Percentiles rank a stretch among this genome's conserved stretches.
phyloP scores from a whole-genome alignment of 1,140 invertebrate genomes.

The Ladona fulva region DNA sequence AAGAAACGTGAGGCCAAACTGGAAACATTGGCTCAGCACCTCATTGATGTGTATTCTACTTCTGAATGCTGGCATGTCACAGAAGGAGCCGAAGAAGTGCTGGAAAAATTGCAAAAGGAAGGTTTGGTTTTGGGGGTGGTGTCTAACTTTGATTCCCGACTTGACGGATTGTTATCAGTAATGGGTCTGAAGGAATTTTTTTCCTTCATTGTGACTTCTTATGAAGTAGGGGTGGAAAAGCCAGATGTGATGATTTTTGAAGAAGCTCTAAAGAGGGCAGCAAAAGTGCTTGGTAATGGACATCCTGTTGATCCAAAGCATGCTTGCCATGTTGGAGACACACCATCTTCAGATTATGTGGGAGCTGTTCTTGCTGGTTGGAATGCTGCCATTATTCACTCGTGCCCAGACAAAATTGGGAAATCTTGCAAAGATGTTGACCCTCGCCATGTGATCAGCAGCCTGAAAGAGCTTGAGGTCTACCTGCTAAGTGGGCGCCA shows the following conservation, averaged over 20 bases:
- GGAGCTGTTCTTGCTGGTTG: constrained; percentile 65
- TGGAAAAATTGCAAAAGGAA: constrained; percentile 45
- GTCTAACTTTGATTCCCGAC: constrained; percentile 79
- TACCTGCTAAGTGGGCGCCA: neutral
- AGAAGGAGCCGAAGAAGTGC: constrained; percentile 50
- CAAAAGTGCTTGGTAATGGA: constrained; percentile 29
- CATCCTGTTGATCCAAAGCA: constrained; percentile 41
- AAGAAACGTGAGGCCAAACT: constrained; percentile 36
- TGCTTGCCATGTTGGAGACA: constrained; percentile 76
- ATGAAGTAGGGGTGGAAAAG: constrained; percentile 61
- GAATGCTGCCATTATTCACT: constrained; percentile 42
- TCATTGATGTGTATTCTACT: constrained; percentile 55
- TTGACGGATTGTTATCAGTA: constrained; percentile 55
- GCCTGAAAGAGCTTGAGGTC: neutral
- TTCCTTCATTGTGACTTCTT: constrained; percentile 71
- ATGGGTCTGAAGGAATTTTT: constrained; percentile 58
- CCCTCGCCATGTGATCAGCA: neutral
- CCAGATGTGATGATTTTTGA: constrained; percentile 65
- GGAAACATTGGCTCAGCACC: constrained; percentile 45
- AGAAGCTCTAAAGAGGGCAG: constrained; percentile 46
- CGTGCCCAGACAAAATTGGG: neutral
- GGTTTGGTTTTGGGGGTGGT: constrained; percentile 60
- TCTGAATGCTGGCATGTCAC: constrained; percentile 58
- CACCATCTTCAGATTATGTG: constrained; percentile 59
- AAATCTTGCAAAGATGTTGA: neutral